Conservation (phyloP, 2,113 vertebrate species). For the Kryptolebias marmoratus region DNA sequence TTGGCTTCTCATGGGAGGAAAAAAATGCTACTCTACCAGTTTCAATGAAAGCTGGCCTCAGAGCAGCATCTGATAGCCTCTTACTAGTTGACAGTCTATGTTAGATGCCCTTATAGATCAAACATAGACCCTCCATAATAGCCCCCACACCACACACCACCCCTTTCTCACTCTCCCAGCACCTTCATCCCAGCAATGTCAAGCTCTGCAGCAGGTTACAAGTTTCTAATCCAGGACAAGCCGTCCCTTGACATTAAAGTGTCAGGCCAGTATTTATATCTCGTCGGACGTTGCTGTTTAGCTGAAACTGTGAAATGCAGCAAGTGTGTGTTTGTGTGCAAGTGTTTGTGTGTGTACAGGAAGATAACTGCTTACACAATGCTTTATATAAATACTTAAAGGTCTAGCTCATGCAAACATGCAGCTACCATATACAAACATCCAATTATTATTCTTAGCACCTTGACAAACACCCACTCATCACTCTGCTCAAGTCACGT, state of each 20-base stretch:
- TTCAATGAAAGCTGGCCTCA: constrained; percentile 58
- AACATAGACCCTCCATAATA: constrained; percentile 60
- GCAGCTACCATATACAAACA: constrained; percentile 10
- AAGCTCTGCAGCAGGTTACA: constrained; percentile 84
- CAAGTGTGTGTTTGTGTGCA: constrained; percentile 19
- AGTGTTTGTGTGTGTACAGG: constrained; percentile 48
- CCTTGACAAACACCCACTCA: constrained; percentile 38
- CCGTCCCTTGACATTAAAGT: constrained; percentile 96
- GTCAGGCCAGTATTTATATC: constrained; percentile 96
- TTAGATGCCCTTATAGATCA: constrained; percentile 79
- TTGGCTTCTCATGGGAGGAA: constrained; percentile 32
- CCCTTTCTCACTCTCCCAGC: constrained; percentile 52
- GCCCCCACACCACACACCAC: constrained; percentile 25
- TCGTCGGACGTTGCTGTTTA: constrained; percentile 58
- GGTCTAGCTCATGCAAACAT: constrained; percentile 65
- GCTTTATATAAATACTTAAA: constrained; percentile 93
- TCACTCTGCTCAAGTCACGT: constrained; percentile 4
- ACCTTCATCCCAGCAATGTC: constrained; percentile 86
- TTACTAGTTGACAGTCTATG: constrained; percentile 61
- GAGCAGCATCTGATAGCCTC: constrained; percentile 47
- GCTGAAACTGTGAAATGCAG: constrained; percentile 45
- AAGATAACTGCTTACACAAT: constrained; percentile 86
- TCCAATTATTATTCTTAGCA: constrained; percentile 35
- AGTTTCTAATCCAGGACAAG: constrained; percentile 93
- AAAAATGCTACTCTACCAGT: constrained; percentile 30